A percentile compares a stretch with the other conserved stretches of the same genome.
These are phyloP conservation scores for Dione juno DNA, from an alignment of 2,888 invertebrate genomes.

Conservation along the genomic window DNA sequence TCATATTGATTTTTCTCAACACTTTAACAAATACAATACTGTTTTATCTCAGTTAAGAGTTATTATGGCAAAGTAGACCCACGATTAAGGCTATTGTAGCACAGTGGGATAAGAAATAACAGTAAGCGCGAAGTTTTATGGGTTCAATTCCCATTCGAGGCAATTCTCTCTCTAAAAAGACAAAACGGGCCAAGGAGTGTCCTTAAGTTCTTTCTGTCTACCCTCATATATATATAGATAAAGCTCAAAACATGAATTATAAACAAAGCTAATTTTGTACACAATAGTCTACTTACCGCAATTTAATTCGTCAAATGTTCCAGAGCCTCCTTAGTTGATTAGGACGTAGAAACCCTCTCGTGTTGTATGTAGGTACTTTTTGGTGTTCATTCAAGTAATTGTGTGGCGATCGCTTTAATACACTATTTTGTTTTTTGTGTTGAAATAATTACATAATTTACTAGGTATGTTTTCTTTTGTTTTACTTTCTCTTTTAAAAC, in stretches of 20 bases:
- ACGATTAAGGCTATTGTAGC: too few species aligned
- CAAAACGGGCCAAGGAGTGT: too few species aligned
- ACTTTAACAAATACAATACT: neutral
- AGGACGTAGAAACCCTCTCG: neutral
- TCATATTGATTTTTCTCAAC: neutral
- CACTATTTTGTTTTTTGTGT: neutral
- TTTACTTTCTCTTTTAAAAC: too few species aligned
- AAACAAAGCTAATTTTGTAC: neutral
- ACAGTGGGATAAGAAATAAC: neutral
- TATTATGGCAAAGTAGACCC: neutral
- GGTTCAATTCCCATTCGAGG: neutral
- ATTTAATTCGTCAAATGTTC: conserved; percentile 14
- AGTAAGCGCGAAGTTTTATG: neutral
- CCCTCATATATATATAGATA: too few species aligned
- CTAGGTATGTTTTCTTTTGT: neutral
- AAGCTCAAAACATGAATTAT: neutral
- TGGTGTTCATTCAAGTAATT: neutral
- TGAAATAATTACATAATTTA: too few species aligned
- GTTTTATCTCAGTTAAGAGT: neutral
- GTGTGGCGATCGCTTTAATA: neutral
- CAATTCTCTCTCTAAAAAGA: neutral
- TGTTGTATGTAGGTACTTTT: neutral
- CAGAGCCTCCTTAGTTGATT: conserved; percentile 7
- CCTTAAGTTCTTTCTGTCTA: too few species aligned
- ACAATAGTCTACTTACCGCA: neutral